Base-by-base conservation (phyloP, 2,113 vertebrate species). In the Triplophysa dalaica region DNA sequence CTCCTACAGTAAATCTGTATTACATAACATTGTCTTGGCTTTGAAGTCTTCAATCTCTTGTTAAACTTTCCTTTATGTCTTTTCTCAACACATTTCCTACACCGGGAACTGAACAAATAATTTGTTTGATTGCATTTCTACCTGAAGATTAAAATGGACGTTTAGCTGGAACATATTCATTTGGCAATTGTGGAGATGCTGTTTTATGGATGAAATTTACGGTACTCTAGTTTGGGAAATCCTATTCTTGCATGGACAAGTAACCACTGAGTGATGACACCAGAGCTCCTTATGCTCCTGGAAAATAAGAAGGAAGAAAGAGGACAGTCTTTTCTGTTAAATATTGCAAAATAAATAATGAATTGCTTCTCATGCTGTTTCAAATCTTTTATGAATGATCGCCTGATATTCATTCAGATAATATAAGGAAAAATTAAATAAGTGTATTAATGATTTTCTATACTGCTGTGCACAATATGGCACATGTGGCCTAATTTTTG, bases 371-470 rank as follows among this genome's bases (percentile, higher is more conserved):
- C 62, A 48, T 58, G 68, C 48, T 33, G 48, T n/a, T 67, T 13
- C 26, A 74, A 43, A 43, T 80, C 61, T 72, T 80, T 74, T 56
- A 24, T 65, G 69, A 79, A 70, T 70, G 41, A 33, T 45, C n/a
- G 66, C 48, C 22, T 54, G 41, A 52, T 60, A 64, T 52, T 69
- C 45, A 73, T 72, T 79, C 67, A 70, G 22, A 24, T 13, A 11
- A 64, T 62, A 54, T 21, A 60, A 9, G 24, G 24, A 5, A 26
- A 26, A 52, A 70, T 70, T 6, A 70, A n/a, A 13, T 1, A 70
- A 70, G 52, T 10, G 21, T 58, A 26, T 70, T 17, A 62, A 61
- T 41, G 33, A 24, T 13, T 75, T 14, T 72, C 41, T 24, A 63
- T 54, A 43, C 41, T 38, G 19, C 10, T 21, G 16, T 8, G 54